phyloP scores from a whole-genome alignment of 2,113 vertebrate species.

The Rhynchopsitta pachyrhyncha region DNA sequence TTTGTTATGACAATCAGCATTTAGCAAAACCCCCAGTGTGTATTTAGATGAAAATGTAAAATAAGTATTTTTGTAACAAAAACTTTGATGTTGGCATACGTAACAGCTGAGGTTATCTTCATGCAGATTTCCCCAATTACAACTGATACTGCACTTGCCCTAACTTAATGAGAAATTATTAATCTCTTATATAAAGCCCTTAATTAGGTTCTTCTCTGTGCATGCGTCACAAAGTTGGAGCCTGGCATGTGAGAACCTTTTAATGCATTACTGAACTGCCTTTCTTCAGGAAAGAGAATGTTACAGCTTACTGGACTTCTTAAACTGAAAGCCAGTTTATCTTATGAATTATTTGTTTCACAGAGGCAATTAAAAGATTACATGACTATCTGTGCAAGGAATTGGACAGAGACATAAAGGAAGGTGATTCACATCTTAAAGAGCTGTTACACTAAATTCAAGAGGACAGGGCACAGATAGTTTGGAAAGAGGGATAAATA shows the following conservation, averaged over 20 bases:
- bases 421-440: background rate
- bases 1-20: slow-evolving; percentile 52
- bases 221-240: background rate
- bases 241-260: background rate
- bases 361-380: background rate
- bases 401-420: background rate
- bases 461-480: background rate
- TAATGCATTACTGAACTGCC: background rate
- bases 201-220: background rate
- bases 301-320: background rate
- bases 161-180: slow-evolving; percentile 24
- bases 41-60: slow-evolving; percentile 31
- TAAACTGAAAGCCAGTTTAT: background rate
- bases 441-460: background rate
- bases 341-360: background rate
- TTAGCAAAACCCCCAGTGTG: background rate
- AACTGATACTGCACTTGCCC: background rate
- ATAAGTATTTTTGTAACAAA: background rate
- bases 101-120: background rate
- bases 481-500: background rate
- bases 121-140: background rate
- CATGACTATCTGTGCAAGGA: background rate
- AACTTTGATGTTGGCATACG: background rate
- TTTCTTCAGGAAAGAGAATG: background rate
- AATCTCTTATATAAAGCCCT: background rate